Evolutionary conservation across 1,140 invertebrate genomes (phyloP).

Genomic region (Phocides pigmalion): DNA sequence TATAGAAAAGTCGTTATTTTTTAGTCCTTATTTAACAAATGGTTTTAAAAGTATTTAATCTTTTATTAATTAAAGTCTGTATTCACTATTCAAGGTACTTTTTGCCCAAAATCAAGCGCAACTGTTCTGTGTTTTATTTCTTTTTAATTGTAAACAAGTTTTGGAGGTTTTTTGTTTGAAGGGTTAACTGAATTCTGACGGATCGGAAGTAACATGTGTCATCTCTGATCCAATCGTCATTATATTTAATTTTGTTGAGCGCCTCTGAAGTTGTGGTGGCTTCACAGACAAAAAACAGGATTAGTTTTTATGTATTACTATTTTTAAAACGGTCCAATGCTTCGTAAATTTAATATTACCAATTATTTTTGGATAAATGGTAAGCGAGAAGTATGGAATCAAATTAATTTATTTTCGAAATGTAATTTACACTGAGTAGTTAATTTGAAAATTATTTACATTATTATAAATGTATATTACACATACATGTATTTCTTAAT

Average conservation of each 20-base stretch:
- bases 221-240: slow-evolving; percentile 59
- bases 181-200: slow-evolving; percentile 71
- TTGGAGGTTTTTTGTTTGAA: slow-evolving; percentile 56
- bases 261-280: slow-evolving; percentile 28
- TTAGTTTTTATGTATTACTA: slow-evolving; percentile 12
- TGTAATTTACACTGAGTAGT: no score
- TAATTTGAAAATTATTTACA: no score
- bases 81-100: not conserved
- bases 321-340: no score
- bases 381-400: no score
- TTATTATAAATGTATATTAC: no score
- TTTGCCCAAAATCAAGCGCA: slow-evolving; percentile 8
- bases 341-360: no score
- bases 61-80: not conserved
- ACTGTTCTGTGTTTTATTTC: slow-evolving; percentile 60
- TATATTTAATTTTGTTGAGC: slow-evolving; percentile 72
- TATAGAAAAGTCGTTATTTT: no score
- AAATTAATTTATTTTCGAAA: no score
- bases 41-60: not conserved
- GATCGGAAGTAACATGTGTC: slow-evolving; percentile 80
- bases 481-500: no score
- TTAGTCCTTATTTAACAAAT: no score
- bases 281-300: slow-evolving; percentile 5
- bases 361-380: no score
- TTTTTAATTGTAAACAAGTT: slow-evolving; percentile 77